Conservation (phyloP, 2,888 invertebrate species). For the Metacarcinus magister region DNA sequence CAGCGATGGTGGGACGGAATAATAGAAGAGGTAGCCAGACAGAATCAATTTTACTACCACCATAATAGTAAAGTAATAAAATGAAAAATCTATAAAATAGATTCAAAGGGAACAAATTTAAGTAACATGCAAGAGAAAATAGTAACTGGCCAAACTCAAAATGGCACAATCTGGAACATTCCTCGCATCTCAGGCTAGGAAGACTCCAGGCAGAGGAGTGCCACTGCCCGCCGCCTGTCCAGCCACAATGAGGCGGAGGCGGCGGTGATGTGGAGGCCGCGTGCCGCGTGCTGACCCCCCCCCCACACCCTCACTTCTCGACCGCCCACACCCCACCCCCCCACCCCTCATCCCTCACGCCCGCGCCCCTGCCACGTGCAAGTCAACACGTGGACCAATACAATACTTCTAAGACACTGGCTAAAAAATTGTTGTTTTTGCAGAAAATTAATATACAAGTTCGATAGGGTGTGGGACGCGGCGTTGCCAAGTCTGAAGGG, state of each 20-base stretch:
- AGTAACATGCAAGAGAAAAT: no score
- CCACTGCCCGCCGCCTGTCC: not conserved
- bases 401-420: not conserved
- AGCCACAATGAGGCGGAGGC: constrained; percentile 10
- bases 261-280: constrained; percentile 64
- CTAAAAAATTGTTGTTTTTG: not conserved
- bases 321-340: constrained; percentile 60
- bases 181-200: no score
- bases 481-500: constrained; percentile 74
- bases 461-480: constrained; percentile 62
- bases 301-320: not conserved
- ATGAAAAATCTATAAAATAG: no score
- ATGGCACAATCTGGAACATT: not conserved
- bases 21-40: no score
- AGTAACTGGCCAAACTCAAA: not conserved
- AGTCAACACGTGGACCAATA: constrained; percentile 64
- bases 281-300: constrained; percentile 72
- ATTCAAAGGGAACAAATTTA: no score
- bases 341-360: constrained; percentile 45
- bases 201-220: not conserved
- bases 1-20: not conserved
- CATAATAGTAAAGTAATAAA: no score
- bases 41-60: no score
- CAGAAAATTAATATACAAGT: constrained; percentile 45
- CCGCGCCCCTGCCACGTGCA: constrained; percentile 73